Conservation (phyloP, 2,888 invertebrate species). For the Capitulum mitella region DNA sequence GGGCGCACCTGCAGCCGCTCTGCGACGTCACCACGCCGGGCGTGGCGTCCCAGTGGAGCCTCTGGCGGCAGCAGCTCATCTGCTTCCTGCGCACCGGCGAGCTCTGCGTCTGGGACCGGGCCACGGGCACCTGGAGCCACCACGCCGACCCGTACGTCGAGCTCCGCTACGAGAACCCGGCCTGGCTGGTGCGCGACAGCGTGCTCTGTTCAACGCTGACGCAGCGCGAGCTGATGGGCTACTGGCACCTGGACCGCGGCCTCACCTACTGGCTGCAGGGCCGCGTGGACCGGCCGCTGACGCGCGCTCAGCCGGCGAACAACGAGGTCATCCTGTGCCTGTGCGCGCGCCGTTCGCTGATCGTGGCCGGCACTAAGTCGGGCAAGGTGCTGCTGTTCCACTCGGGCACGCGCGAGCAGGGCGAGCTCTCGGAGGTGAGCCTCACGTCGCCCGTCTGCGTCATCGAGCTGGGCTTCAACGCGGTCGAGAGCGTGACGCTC, state of each 20-base stretch:
- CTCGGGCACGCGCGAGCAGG: neutral
- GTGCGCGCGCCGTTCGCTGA: neutral
- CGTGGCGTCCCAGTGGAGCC: neutral
- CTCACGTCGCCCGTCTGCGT: neutral
- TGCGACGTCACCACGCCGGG: neutral
- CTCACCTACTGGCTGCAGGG: slow-evolving; percentile 58
- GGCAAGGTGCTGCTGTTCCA: slow-evolving; percentile 3
- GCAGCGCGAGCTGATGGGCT: slow-evolving; percentile 42
- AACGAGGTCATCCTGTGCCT: neutral
- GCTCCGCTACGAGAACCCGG: slow-evolving; percentile 62
- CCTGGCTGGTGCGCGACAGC: slow-evolving; percentile 42
- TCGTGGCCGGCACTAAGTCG: neutral
- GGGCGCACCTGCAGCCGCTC: slow-evolving; percentile 5
- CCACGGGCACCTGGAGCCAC: slow-evolving; percentile 58
- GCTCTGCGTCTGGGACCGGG: slow-evolving; percentile 47
- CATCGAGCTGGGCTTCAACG: slow-evolving; percentile 5
- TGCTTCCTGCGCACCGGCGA: slow-evolving; percentile 3
- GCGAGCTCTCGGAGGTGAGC: neutral
- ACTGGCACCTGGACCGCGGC: slow-evolving; percentile 64
- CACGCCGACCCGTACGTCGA: slow-evolving; percentile 55
- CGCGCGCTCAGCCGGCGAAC: neutral
- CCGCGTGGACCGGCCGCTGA: slow-evolving; percentile 57
- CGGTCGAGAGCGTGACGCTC: neutral
- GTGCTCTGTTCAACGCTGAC: slow-evolving; percentile 18
- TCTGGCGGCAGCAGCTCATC: neutral